Conservation (phyloP, 2,113 vertebrate species). For the Actinemys pallida region DNA sequence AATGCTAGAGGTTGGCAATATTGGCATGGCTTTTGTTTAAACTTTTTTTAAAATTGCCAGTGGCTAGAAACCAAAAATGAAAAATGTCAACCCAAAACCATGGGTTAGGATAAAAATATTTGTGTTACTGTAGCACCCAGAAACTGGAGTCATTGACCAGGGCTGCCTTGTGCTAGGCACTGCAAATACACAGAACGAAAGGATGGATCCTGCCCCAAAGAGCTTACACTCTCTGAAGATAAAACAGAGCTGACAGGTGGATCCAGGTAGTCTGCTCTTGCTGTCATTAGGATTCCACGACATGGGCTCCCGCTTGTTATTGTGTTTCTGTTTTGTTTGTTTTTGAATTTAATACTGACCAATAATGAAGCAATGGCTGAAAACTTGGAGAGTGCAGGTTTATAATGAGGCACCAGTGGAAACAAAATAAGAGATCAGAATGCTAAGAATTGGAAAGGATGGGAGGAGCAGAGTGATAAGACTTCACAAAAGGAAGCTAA, state of each 20-base stretch:
- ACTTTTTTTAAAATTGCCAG: background rate
- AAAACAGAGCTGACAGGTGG: background rate
- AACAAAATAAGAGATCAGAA: background rate
- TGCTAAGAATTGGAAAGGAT: background rate
- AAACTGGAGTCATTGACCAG: background rate
- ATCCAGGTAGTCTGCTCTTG: background rate
- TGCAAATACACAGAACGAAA: background rate
- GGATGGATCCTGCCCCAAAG: background rate
- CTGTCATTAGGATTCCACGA: background rate
- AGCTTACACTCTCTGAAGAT: background rate
- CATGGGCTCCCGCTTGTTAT: background rate
- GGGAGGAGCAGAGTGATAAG: fast-evolving
- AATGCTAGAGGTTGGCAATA: background rate
- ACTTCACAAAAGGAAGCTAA: background rate
- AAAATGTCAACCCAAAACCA: background rate
- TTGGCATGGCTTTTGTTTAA: background rate
- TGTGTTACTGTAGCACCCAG: background rate
- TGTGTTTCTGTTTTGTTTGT: too few relatives aligned
- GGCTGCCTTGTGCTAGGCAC: background rate
- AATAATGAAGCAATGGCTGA: background rate
- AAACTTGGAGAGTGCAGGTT: too few relatives aligned
- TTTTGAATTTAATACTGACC: background rate
- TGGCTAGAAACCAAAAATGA: fast-evolving
- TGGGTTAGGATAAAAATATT: background rate
- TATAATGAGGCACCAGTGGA: background rate